Base-by-base conservation (phyloP, 2,888 invertebrate genomes). In the Anthoptus insignis region DNA sequence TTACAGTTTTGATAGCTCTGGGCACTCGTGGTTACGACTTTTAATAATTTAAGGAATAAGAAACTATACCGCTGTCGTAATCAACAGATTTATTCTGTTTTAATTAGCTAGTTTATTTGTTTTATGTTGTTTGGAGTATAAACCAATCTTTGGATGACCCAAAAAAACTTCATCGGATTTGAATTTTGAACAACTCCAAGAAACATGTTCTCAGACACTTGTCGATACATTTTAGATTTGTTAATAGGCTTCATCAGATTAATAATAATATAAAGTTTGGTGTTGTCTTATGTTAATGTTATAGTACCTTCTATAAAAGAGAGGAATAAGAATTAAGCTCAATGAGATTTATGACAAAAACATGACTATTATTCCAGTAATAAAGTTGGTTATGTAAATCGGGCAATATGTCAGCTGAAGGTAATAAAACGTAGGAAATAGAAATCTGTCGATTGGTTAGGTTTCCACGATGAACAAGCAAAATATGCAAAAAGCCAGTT, bases 401-500 rank as follows among this genome's bases (percentile, higher is more conserved):
- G 39, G 56, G 49, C 42, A 52, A 58, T 52, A 22, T 57, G 39
- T 58, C 39, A 37, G 49, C 34, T 14, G 47, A 57, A 47, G 16
- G 56, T 19, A 49, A 63, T 63, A 63, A 63, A 63, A 63, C 37
- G 42, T 59, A 37, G 45, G 27, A 32, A 53, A 59, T 59, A 29
- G 11, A 14, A 52, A 21, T 19, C 37, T 53, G 24, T 37, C 27
- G 19, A 65, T 53, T 37, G 54, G 54, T 54, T 34, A 65, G 34
- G 59, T 53, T 7, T 39, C 21, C 27, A 13, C 52, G 57, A 65
- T 63, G 56, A 65, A 64, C 59, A 57, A 58, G 80, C 79, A 79
- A 79, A 72, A 76, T 77, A 76, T 69, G 73, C 75, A 76, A 68
- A 76, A 71, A 70, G 72, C 69, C 70, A 53, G 70, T 72, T 66